Percentiles rank a stretch among this genome's conserved stretches.
Conservation (phyloP, 2,113 vertebrate species). For the Grallaria varia region DNA sequence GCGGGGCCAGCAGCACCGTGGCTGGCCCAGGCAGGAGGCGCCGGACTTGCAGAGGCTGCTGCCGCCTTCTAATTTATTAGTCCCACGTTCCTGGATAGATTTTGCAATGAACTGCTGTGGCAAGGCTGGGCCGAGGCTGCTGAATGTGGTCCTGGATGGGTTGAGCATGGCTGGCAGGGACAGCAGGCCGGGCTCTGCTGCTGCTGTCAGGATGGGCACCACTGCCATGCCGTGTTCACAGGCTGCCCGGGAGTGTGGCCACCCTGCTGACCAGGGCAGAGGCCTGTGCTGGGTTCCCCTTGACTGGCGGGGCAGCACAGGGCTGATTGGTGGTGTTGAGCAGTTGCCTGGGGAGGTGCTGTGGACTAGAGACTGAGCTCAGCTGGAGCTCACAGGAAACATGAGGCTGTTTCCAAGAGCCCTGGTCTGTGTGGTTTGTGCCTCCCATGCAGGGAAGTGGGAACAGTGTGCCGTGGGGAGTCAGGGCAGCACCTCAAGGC, state of each 20-base stretch:
- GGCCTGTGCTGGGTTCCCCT: background rate
- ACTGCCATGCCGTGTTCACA: background rate
- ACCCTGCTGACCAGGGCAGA: background rate
- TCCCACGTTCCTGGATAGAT: background rate
- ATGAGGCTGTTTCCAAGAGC: background rate
- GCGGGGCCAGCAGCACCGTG: background rate
- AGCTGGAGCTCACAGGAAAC: background rate
- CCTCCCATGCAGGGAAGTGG: fast-evolving
- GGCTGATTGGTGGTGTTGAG: background rate
- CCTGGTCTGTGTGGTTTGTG: background rate
- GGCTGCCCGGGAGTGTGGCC: background rate
- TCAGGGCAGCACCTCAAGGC: fast-evolving
- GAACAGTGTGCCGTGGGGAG: fast-evolving
- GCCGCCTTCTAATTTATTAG: conserved; percentile 34
- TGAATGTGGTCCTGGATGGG: fast-evolving
- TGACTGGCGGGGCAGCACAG: fast-evolving
- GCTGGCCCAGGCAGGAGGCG: background rate
- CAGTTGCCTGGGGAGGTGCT: background rate
- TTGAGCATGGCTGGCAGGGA: background rate
- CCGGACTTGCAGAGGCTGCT: background rate
- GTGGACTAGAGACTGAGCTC: background rate
- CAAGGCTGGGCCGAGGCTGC: background rate
- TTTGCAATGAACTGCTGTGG: background rate
- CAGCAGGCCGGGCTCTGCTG: background rate
- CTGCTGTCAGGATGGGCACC: background rate